A percentile compares a stretch with the other conserved stretches of the same genome.
Evolutionary conservation across 2,113 vertebrate genomes (phyloP).

Genomic region (Callionymus lyra): DNA sequence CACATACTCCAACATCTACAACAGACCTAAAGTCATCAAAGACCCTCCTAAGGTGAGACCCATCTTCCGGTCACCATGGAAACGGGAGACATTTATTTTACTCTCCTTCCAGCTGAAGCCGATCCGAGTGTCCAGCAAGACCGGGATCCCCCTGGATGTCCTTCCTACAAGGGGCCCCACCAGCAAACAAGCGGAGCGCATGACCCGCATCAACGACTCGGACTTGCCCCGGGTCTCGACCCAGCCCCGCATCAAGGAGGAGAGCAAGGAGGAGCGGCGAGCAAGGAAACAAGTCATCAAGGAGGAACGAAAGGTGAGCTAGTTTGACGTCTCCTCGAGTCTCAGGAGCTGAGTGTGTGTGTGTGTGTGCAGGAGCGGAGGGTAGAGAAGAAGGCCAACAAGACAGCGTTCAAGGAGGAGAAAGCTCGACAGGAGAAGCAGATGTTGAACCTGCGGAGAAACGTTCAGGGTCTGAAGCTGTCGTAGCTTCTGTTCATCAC

Average conservation of each 20-base stretch:
- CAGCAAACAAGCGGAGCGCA: slow-evolving; percentile 76
- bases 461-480: slow-evolving; percentile 82
- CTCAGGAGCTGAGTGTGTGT: background rate
- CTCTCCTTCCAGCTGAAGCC: slow-evolving; percentile 64
- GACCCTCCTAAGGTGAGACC: slow-evolving; percentile 84
- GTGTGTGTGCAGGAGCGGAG: slow-evolving; percentile 73
- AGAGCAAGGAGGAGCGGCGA: slow-evolving; percentile 77
- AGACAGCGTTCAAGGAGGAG: slow-evolving; percentile 81
- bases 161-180: slow-evolving; percentile 74
- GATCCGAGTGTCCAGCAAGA: slow-evolving; percentile 80
- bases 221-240: slow-evolving; percentile 78
- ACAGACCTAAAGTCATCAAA: slow-evolving; percentile 86
- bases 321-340: background rate
- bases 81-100: background rate
- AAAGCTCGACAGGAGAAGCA: slow-evolving; percentile 87
- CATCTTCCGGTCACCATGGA: background rate
- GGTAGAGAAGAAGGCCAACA: slow-evolving; percentile 88
- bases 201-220: slow-evolving; percentile 78
- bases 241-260: slow-evolving; percentile 68
- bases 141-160: slow-evolving; percentile 81
- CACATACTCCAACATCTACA: slow-evolving; percentile 94
- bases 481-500: too few species aligned
- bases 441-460: slow-evolving; percentile 75
- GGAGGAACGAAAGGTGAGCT: slow-evolving; percentile 81
- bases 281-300: slow-evolving; percentile 81